Percentiles rank a stretch among this genome's conserved stretches.
phyloP scores from a whole-genome alignment of 2,113 vertebrate genomes.

The Cephalopholis sonnerati region DNA sequence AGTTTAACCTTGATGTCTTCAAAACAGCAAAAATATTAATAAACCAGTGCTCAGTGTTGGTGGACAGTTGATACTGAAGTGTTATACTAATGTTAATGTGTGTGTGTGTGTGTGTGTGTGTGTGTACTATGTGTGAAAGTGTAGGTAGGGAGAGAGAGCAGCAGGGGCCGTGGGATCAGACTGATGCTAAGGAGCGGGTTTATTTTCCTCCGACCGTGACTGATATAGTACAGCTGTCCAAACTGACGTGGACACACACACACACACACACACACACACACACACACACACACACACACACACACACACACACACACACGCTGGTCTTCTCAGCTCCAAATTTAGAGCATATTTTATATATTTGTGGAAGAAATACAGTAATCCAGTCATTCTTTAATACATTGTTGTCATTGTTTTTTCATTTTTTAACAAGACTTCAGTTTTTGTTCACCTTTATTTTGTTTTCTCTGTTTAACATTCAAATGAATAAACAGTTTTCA shows the following conservation, averaged over 20 bases:
- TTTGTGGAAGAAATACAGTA: not conserved
- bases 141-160: slow-evolving; percentile 41
- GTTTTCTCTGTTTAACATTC: slow-evolving; percentile 20
- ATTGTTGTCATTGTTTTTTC: not conserved
- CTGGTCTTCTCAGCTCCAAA: slow-evolving; percentile 5
- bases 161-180: slow-evolving; percentile 72
- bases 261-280: slow-evolving; percentile 4
- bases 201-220: slow-evolving; percentile 77
- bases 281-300: slow-evolving; percentile 3
- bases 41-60: no score
- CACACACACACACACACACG: not conserved
- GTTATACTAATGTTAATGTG: slow-evolving; percentile 2
- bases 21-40: not conserved
- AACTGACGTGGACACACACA: slow-evolving; percentile 49
- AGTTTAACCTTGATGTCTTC: not conserved
- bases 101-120: slow-evolving; percentile 23
- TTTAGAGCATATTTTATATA: slow-evolving; percentile 41
- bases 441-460: not conserved
- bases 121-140: slow-evolving; percentile 3
- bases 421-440: not conserved
- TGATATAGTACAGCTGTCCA: slow-evolving; percentile 84
- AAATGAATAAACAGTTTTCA: slow-evolving; percentile 46
- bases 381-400: not conserved
- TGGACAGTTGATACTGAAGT: not conserved
- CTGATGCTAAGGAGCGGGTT: slow-evolving; percentile 64